These are phyloP conservation scores for Laspeyria flexula DNA, from an alignment of 2,888 invertebrate genomes.

Conservation along the genomic window DNA sequence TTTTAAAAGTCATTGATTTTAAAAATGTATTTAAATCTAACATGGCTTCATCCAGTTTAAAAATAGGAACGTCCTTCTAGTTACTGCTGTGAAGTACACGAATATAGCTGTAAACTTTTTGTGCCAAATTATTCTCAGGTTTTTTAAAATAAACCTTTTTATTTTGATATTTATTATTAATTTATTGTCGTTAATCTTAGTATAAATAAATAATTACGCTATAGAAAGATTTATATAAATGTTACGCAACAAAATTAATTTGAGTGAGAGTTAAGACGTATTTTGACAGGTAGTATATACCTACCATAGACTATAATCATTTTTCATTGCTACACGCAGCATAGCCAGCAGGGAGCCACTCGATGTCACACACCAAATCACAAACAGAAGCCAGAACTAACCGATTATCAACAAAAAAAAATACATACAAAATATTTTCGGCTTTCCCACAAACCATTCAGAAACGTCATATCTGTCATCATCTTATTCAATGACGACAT, in stretches of 20 bases:
- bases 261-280: background rate
- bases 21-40: too few relatives aligned
- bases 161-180: too few relatives aligned
- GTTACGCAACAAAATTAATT: background rate
- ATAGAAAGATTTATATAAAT: too few relatives aligned
- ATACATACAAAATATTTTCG: background rate
- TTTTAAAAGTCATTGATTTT: too few relatives aligned
- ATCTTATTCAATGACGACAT: slow-evolving; percentile 12
- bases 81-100: too few relatives aligned
- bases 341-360: background rate
- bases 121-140: too few relatives aligned
- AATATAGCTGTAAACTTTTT: too few relatives aligned
- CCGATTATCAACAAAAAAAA: background rate
- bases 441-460: background rate
- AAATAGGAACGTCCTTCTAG: too few relatives aligned
- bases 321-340: background rate
- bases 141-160: too few relatives aligned
- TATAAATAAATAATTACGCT: too few relatives aligned
- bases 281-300: background rate
- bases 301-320: background rate
- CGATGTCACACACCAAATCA: background rate
- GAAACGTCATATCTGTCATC: slow-evolving; percentile 7
- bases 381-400: background rate
- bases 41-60: too few relatives aligned
- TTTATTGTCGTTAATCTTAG: too few relatives aligned